phyloP scores from a whole-genome alignment of 1,140 invertebrate species.

The Mylabris phalerata region DNA sequence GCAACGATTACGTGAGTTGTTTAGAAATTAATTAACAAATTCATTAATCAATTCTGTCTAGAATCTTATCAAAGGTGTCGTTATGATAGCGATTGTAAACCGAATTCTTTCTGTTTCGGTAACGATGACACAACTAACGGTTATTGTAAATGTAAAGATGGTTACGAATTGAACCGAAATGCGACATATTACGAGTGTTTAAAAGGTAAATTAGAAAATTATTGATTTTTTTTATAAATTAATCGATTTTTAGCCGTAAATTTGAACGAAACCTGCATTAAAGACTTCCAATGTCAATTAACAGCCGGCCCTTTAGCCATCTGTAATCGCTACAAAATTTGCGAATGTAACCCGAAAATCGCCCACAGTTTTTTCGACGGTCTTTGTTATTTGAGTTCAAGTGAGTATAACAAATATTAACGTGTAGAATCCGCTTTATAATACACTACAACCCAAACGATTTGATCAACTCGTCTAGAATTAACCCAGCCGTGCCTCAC shows the following conservation, averaged over 20 bases:
- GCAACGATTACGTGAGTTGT: no score
- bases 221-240: no score
- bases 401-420: neutral
- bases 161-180: neutral
- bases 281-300: conserved; percentile 4
- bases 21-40: no score
- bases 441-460: no score
- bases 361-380: conserved; percentile 5
- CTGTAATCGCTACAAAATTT: conserved; percentile 7
- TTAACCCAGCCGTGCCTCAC: conserved; percentile 20
- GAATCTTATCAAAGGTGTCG: neutral
- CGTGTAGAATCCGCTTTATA: no score
- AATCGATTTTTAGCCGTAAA: neutral
- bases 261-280: neutral
- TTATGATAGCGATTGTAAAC: neutral
- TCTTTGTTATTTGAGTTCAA: neutral
- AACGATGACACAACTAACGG: neutral
- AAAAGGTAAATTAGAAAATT: neutral
- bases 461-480: conserved; percentile 7
- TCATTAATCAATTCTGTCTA: neutral
- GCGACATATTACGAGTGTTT: conserved; percentile 1
- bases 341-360: conserved; percentile 1
- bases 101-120: conserved; percentile 2
- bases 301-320: neutral
- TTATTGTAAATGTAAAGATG: neutral